These are phyloP conservation scores for Branchinecta sandiegonensis DNA, from an alignment of 2,888 invertebrate species.

Conservation along the genomic window DNA sequence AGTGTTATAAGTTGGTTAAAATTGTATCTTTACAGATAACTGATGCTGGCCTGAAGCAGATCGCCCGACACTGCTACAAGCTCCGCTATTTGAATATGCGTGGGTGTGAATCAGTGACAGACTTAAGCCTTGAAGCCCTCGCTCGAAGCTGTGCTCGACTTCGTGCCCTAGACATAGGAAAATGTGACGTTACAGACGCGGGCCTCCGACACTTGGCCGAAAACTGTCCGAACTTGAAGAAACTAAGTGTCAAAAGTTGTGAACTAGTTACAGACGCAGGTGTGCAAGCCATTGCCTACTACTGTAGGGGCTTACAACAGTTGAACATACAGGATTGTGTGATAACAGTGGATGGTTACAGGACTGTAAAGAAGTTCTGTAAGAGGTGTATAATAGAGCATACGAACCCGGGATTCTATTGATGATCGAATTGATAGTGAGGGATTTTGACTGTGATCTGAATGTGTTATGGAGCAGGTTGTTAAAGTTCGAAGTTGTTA, in stretches of 20 bases:
- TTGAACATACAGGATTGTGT: constrained; percentile 86
- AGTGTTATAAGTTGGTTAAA: neutral
- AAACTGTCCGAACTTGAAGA: constrained; percentile 76
- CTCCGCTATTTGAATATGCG: constrained; percentile 75
- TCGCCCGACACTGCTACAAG: constrained; percentile 75
- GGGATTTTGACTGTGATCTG: too few species aligned
- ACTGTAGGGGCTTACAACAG: constrained; percentile 74
- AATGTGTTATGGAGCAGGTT: too few species aligned
- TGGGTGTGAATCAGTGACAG: constrained; percentile 86
- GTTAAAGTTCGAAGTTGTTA: too few species aligned
- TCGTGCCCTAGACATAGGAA: constrained; percentile 75
- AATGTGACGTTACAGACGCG: constrained; percentile 82
- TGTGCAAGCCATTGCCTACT: constrained; percentile 71
- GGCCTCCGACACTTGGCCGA: constrained; percentile 72
- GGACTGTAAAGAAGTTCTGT: constrained; percentile 82
- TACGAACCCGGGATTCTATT: constrained; percentile 84
- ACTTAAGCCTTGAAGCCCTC: constrained; percentile 72
- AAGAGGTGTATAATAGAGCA: constrained; percentile 85
- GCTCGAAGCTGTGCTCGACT: constrained; percentile 71
- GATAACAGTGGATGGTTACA: constrained; percentile 71
- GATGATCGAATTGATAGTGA: constrained; percentile 30
- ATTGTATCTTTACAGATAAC: constrained; percentile 35
- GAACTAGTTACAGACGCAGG: constrained; percentile 81
- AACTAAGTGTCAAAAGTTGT: constrained; percentile 75
- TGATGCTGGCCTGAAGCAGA: constrained; percentile 72